Percentiles rank a stretch among this genome's conserved stretches.
Evolutionary conservation across 2,113 vertebrate genomes (phyloP).

Genomic region (Psophia crepitans): DNA sequence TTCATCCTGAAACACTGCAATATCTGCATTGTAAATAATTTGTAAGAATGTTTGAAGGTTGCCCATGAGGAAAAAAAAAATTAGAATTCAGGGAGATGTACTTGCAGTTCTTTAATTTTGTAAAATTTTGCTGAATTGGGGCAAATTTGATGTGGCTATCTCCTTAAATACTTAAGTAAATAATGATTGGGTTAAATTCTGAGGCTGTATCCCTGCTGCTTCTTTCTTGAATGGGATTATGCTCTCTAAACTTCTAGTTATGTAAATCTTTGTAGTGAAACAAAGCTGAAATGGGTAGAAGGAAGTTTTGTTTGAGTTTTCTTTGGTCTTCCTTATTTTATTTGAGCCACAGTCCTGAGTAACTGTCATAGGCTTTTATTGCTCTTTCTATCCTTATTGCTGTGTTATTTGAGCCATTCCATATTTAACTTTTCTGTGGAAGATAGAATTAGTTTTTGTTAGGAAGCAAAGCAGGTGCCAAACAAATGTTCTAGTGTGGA

Average conservation of each 20-base stretch:
- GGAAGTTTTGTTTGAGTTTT: background rate
- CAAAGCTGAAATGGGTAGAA: background rate
- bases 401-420: background rate
- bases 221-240: background rate
- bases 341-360: background rate
- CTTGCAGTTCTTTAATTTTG: background rate
- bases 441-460: background rate
- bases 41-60: background rate
- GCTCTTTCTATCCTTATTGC: background rate
- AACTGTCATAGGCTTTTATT: background rate
- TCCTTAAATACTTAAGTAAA: background rate
- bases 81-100: background rate
- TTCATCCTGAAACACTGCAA: background rate
- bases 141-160: background rate
- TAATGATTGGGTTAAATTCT: background rate
- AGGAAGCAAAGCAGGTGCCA: background rate
- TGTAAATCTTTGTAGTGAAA: background rate
- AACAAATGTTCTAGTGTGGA: background rate
- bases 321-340: background rate
- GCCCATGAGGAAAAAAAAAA: background rate
- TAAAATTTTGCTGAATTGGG: background rate
- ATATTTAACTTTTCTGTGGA: background rate
- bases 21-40: background rate
- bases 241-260: background rate
- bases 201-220: background rate